phyloP scores from a whole-genome alignment of 1,140 invertebrate species.

The Macrobrachium nipponense region DNA sequence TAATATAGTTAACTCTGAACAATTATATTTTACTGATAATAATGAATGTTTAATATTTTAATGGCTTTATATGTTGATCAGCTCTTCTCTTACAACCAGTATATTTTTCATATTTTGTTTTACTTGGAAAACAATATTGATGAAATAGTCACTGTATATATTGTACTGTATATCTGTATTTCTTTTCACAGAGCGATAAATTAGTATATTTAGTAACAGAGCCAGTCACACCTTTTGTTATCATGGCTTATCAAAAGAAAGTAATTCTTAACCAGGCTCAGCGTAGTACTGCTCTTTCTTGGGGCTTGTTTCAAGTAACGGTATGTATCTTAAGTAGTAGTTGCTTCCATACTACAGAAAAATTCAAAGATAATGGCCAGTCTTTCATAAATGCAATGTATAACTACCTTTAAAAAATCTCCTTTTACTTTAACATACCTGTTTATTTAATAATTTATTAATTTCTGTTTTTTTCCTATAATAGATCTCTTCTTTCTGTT shows the following conservation, averaged over 20 bases:
- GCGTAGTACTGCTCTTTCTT: constrained; percentile 36
- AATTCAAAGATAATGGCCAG: background rate
- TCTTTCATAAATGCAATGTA: background rate
- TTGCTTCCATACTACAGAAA: background rate
- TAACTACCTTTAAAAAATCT: background rate
- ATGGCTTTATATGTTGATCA: background rate
- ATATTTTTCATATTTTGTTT: background rate
- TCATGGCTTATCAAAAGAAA: constrained; percentile 31
- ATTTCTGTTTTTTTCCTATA: no score
- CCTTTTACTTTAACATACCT: no score
- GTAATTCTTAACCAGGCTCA: constrained; percentile 8
- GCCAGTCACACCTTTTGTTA: constrained; percentile 73
- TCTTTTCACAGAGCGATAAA: constrained; percentile 77
- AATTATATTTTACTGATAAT: background rate
- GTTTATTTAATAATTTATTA: no score
- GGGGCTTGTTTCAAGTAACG: constrained; percentile 59
- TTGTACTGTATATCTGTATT: background rate
- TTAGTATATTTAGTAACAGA: constrained; percentile 95
- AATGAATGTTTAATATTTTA: background rate
- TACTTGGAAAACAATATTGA: background rate
- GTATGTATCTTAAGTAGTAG: constrained; percentile 43
- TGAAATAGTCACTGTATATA: background rate
- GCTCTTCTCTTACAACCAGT: no score
- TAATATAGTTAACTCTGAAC: no score
- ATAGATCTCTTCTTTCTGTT: no score